Percentiles rank a stretch among this genome's conserved stretches.
These are phyloP conservation scores for Koerneria pararmatus DNA, from an alignment of 2,888 invertebrate species.

Conservation along the genomic window DNA sequence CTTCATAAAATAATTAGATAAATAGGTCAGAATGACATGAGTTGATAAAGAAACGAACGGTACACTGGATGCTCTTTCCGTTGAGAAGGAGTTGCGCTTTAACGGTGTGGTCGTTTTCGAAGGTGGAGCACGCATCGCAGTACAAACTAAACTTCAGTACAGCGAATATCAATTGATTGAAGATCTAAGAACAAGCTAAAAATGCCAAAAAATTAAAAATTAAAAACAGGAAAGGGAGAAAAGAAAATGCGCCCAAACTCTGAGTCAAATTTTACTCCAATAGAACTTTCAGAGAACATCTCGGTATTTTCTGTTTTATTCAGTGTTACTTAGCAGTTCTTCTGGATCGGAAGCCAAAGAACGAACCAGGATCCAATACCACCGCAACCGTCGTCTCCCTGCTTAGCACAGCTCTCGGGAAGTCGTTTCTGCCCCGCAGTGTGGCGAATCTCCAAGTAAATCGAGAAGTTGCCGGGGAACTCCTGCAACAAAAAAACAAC, in stretches of 20 bases:
- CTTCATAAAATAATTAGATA: not conserved
- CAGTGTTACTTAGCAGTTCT: conserved; percentile 11
- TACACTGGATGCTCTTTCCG: conserved; percentile 51
- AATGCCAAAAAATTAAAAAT: conserved; percentile 8
- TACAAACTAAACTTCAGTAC: conserved; percentile 43
- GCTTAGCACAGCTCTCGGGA: conserved; percentile 54
- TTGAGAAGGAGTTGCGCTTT: conserved; percentile 54
- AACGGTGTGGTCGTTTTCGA: conserved; percentile 46
- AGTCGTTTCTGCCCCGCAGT: conserved; percentile 53
- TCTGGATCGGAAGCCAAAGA: not conserved
- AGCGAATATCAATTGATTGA: not conserved
- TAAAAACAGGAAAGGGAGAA: not conserved
- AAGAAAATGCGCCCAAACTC: conserved; percentile 8
- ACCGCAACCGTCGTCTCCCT: conserved; percentile 52
- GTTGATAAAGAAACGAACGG: conserved; percentile 20
- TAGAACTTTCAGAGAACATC: not conserved
- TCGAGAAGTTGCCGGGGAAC: conserved; percentile 56
- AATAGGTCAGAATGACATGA: not conserved
- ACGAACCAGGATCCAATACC: conserved; percentile 55
- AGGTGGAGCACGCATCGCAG: conserved; percentile 56
- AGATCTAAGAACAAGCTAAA: not conserved
- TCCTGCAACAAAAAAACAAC: conserved; percentile 31
- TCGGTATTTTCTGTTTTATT: not conserved
- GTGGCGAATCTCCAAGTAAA: conserved; percentile 53
- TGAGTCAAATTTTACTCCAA: conserved; percentile 9